Evolutionary conservation across 2,113 vertebrate genomes (phyloP).

Genomic region (Muscicapa adusta): DNA sequence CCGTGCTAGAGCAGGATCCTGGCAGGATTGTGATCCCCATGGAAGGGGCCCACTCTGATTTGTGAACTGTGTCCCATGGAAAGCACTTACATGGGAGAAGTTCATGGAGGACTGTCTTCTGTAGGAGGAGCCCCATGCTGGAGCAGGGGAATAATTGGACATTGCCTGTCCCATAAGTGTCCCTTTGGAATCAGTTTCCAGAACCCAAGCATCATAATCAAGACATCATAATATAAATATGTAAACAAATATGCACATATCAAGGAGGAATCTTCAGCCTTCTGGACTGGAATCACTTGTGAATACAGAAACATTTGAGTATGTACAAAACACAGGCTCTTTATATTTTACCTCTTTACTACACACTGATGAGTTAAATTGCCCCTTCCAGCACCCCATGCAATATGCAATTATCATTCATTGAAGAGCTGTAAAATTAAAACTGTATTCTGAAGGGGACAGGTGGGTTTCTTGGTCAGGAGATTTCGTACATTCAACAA

Average conservation of each 20-base stretch:
- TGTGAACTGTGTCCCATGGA: not conserved
- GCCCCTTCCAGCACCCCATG: not conserved
- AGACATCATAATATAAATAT: not conserved
- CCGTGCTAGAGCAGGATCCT: not conserved
- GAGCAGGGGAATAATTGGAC: not conserved
- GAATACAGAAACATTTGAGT: not conserved
- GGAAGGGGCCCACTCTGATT: not conserved
- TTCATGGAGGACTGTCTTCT: not conserved
- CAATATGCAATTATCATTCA: not conserved
- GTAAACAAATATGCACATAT: not conserved
- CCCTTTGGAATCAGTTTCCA: not conserved
- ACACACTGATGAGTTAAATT: not conserved
- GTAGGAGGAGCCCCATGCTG: not conserved
- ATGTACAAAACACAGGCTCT: not conserved
- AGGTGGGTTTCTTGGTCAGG: not conserved
- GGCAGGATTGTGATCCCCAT: not conserved
- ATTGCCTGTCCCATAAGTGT: not conserved
- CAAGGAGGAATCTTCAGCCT: not conserved
- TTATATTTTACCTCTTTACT: not conserved
- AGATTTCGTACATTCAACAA: not conserved
- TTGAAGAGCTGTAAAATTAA: not conserved
- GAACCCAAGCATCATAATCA: not conserved
- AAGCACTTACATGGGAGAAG: not conserved
- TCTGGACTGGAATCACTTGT: not conserved
- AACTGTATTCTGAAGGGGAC: not conserved